Conservation (phyloP, 2,113 vertebrate species). For the Phalacrocorax pelagicus region DNA sequence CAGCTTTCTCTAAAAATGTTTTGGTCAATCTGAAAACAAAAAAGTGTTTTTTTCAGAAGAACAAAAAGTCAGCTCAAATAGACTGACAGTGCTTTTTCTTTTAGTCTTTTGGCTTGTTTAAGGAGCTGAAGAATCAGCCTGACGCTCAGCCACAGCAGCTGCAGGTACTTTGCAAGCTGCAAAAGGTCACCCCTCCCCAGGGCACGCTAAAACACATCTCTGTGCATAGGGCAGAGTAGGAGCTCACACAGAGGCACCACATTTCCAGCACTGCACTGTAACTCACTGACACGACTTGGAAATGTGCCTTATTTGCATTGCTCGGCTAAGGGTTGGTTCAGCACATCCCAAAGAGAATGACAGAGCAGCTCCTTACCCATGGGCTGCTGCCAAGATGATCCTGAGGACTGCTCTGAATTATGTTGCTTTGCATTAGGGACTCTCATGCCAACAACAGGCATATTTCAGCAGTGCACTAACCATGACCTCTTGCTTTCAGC, state of each 20-base stretch:
- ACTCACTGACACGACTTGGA: not conserved
- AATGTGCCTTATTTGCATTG: not conserved
- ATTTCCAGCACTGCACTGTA: not conserved
- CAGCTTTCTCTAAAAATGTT: not conserved
- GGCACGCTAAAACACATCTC: not conserved
- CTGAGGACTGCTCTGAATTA: not conserved
- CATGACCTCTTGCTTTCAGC: not conserved
- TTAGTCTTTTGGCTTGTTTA: not conserved
- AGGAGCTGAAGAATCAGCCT: not conserved
- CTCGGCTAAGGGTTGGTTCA: not conserved
- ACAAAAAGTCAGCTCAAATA: not conserved
- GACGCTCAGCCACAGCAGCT: not conserved
- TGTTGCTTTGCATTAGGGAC: not conserved
- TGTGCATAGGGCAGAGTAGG: not conserved
- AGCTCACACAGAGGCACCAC: fast-evolving
- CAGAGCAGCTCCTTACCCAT: not conserved
- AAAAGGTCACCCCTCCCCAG: not conserved
- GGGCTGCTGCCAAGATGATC: not conserved
- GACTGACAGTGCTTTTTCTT: not conserved
- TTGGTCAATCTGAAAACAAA: not conserved
- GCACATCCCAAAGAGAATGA: not conserved
- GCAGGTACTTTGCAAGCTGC: not conserved
- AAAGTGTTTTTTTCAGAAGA: not conserved
- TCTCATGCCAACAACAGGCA: not conserved
- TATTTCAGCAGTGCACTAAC: not conserved